Conservation (phyloP, 2,888 invertebrate genomes). For the Syrphus vitripennis region DNA sequence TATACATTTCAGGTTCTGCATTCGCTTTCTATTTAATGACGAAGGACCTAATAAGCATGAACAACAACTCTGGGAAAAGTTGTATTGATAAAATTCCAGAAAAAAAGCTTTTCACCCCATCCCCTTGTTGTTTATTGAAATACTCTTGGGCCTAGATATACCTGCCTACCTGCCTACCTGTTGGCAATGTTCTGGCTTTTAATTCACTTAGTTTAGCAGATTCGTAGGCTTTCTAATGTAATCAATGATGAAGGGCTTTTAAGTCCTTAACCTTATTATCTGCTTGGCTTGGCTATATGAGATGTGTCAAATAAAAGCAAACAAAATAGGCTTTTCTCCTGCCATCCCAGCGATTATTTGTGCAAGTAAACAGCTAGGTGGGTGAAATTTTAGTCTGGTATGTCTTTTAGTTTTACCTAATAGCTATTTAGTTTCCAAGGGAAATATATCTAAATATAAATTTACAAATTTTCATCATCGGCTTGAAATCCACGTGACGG, state of each 20-base stretch:
- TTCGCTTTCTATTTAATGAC: slow-evolving; percentile 11
- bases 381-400: not conserved
- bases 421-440: not conserved
- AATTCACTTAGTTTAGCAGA: slow-evolving; percentile 33
- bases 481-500: not conserved
- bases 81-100: slow-evolving; percentile 11
- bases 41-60: not conserved
- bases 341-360: not conserved
- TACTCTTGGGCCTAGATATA: not conserved
- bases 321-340: not conserved
- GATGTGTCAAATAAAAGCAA: slow-evolving; percentile 10
- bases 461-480: not conserved
- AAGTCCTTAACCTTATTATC: slow-evolving; percentile 23
- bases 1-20: not conserved
- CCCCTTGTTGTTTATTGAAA: not conserved
- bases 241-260: slow-evolving; percentile 31
- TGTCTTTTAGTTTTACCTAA: not conserved
- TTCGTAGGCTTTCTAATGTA: slow-evolving; percentile 1
- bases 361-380: too few species aligned
- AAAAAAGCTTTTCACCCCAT: not conserved
- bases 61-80: not conserved
- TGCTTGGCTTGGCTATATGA: not conserved
- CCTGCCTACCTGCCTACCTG: not conserved
- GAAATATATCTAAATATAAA: not conserved
- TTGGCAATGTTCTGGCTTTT: slow-evolving; percentile 18